phyloP scores from a whole-genome alignment of 2,113 vertebrate genomes.

The Chamaetylas fuelleborni region DNA sequence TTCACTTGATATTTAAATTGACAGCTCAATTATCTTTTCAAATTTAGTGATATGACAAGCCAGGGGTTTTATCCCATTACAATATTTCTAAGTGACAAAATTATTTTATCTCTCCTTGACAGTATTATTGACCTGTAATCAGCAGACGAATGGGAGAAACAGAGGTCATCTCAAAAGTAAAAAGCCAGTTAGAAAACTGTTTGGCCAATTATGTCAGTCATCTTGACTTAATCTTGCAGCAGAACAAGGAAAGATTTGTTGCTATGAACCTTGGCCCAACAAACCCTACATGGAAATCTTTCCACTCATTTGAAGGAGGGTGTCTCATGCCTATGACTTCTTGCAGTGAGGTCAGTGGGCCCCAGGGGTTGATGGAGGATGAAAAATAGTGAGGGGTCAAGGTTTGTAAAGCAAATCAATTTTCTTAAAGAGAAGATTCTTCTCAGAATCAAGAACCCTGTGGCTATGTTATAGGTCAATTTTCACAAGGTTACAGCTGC shows the following conservation, averaged over 20 bases:
- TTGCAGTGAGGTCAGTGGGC: constrained; percentile 51
- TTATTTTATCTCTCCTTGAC: constrained; percentile 59
- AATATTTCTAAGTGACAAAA: constrained; percentile 68
- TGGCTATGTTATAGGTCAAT: constrained; percentile 65
- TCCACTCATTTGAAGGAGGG: not conserved
- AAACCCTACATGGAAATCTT: constrained; percentile 31
- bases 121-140: constrained; percentile 64
- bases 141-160: constrained; percentile 38
- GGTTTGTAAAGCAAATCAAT: constrained; percentile 64
- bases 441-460: constrained; percentile 62
- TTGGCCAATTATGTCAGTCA: constrained; percentile 64
- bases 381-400: constrained; percentile 59
- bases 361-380: constrained; percentile 46
- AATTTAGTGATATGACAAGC: constrained; percentile 58
- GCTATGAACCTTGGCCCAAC: constrained; percentile 46
- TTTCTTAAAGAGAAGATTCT: constrained; percentile 61
- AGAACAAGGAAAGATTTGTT: constrained; percentile 59
- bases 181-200: constrained; percentile 57
- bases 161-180: constrained; percentile 57
- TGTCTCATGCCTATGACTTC: not conserved
- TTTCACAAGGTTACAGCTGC: constrained; percentile 67
- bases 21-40: constrained; percentile 67
- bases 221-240: constrained; percentile 50
- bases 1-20: constrained; percentile 60
- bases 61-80: constrained; percentile 46